These are phyloP conservation scores for Hyla sarda DNA, from an alignment of 2,113 vertebrate species.

Conservation along the genomic window DNA sequence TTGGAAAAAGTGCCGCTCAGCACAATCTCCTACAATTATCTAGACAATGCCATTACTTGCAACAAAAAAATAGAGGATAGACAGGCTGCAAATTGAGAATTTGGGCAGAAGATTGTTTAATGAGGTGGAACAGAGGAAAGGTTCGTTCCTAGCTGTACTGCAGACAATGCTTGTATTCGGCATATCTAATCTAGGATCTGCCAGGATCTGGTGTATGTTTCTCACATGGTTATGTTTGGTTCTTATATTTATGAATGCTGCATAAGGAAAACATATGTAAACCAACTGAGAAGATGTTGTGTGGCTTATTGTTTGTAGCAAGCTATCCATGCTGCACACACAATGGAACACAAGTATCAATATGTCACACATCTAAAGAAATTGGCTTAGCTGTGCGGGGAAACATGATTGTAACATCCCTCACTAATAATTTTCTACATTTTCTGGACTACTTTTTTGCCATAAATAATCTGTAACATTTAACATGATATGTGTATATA, in stretches of 20 bases:
- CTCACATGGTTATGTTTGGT: not conserved
- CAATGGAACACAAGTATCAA: too few relatives aligned
- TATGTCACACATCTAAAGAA: too few relatives aligned
- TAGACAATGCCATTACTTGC: conserved; percentile 45
- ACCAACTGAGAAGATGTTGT: not conserved
- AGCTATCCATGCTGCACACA: too few relatives aligned
- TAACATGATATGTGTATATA: too few relatives aligned
- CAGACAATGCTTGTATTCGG: conserved; percentile 11
- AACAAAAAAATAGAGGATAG: conserved; percentile 37
- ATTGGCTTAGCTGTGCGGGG: too few relatives aligned
- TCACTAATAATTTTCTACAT: too few relatives aligned
- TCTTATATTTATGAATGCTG: not conserved
- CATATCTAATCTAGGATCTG: not conserved
- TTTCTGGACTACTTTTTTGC: too few relatives aligned
- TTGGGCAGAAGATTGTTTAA: conserved; percentile 50
- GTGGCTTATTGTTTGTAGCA: not conserved
- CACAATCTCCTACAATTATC: conserved; percentile 46
- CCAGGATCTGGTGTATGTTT: not conserved
- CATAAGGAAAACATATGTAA: not conserved
- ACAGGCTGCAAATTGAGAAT: conserved; percentile 24
- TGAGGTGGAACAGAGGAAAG: conserved; percentile 44
- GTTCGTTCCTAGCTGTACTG: conserved; percentile 6
- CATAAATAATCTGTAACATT: too few relatives aligned
- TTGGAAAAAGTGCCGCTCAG: conserved; percentile 18
- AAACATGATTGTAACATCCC: too few relatives aligned